phyloP scores from a whole-genome alignment of 1,140 invertebrate species.

The Charaxes varanes region DNA sequence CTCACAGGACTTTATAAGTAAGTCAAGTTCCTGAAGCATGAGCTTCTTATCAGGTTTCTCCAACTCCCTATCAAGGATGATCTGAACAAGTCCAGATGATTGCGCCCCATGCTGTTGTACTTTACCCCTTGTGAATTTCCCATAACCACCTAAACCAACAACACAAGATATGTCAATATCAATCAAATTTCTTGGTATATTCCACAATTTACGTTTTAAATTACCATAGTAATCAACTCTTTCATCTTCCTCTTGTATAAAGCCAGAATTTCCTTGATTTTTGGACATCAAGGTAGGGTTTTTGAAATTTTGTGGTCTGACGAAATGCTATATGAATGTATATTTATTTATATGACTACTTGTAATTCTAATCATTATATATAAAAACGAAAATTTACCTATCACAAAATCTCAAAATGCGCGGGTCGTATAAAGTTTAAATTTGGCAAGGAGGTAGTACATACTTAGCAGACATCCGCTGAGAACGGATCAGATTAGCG shows the following conservation, averaged over 20 bases:
- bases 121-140: conserved; percentile 80
- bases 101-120: conserved; percentile 75
- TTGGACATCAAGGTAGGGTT: no score
- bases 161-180: conserved; percentile 79
- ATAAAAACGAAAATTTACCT: no score
- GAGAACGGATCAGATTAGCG: no score
- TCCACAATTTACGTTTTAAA: conserved; percentile 83
- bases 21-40: conserved; percentile 84
- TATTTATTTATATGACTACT: no score
- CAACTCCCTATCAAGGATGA: conserved; percentile 76
- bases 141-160: conserved; percentile 84
- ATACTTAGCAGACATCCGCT: no score
- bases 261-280: conserved; percentile 82
- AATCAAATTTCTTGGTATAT: conserved; percentile 81
- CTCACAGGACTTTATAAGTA: conserved; percentile 79
- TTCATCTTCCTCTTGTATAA: conserved; percentile 83
- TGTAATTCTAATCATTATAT: no score
- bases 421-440: no score
- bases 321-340: no score
- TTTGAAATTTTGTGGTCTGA: no score
- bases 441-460: no score
- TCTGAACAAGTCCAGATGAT: conserved; percentile 52
- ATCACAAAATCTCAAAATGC: no score
- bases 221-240: conserved; percentile 81
- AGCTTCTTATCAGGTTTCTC: conserved; percentile 76